A percentile compares a stretch with the other conserved stretches of the same genome.
phyloP scores from a whole-genome alignment of 2,797 vertebrate genomes.

The Amphiprion clarkii region DNA sequence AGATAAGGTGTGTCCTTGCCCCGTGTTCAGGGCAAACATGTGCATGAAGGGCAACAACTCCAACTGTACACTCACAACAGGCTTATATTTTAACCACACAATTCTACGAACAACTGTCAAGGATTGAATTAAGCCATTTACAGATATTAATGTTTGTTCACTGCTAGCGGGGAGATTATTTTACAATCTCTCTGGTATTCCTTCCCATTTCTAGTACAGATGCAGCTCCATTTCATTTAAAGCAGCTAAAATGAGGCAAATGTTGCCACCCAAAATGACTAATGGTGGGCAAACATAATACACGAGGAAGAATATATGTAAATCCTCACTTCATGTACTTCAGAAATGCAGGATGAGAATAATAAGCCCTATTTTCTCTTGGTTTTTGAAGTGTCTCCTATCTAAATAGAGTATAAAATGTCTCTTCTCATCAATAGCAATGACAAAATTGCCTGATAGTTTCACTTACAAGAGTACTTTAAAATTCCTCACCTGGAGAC shows the following conservation, averaged over 20 bases:
- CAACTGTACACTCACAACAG: background rate
- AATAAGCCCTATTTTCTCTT: too few species aligned
- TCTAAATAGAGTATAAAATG: too few species aligned
- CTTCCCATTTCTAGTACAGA: background rate
- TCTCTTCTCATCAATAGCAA: too few species aligned
- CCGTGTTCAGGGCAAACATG: background rate
- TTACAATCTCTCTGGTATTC: conserved; percentile 11
- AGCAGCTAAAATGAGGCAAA: conserved; percentile 7
- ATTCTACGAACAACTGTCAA: background rate
- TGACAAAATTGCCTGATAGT: too few species aligned
- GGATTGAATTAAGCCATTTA: conserved; percentile 12
- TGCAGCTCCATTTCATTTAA: conserved; percentile 2
- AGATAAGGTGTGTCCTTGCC: background rate
- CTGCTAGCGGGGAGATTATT: conserved; percentile 22
- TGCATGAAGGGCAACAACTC: background rate
- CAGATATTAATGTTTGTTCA: conserved; percentile 8
- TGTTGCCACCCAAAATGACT: background rate
- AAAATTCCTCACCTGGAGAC: too few species aligned
- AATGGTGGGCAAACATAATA: background rate
- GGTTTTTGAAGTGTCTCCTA: too few species aligned
- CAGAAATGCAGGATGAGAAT: too few species aligned
- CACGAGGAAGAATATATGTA: background rate
- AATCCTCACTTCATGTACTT: too few species aligned
- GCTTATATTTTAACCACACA: background rate
- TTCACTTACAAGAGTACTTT: too few species aligned